Evolutionary conservation across 2,113 vertebrate genomes (phyloP).

Genomic region (Equus quagga): DNA sequence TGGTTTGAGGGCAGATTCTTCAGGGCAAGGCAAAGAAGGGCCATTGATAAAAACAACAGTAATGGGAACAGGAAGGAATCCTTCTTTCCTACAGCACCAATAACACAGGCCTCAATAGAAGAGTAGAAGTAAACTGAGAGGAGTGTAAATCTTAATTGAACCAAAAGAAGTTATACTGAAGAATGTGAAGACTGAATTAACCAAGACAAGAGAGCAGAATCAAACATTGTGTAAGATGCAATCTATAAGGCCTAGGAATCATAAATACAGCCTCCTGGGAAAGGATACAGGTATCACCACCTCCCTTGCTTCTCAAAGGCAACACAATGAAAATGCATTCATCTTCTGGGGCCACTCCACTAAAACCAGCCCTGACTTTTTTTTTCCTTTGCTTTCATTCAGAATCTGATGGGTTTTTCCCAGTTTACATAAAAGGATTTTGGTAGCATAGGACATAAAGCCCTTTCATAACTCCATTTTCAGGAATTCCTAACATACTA

Average conservation of each 20-base stretch:
- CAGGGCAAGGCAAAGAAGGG: neutral
- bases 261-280: neutral
- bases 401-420: neutral
- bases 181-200: neutral
- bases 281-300: neutral
- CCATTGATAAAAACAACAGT: neutral
- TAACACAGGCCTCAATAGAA: neutral
- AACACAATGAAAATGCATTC: neutral
- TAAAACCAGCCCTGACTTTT: neutral
- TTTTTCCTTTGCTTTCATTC: neutral
- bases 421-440: slow-evolving; percentile 29
- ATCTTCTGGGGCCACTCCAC: neutral
- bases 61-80: neutral
- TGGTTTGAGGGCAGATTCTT: slow-evolving; percentile 13
- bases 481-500: slow-evolving; percentile 24
- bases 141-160: neutral
- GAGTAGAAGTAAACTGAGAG: neutral
- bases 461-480: neutral
- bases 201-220: neutral
- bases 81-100: neutral
- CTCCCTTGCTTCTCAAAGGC: neutral
- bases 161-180: neutral
- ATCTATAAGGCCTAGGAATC: neutral
- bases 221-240: neutral
- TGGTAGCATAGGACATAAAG: slow-evolving; percentile 19